Evolutionary conservation across 2,888 invertebrate species (phyloP).

Genomic region (Brassicogethes aeneus): DNA sequence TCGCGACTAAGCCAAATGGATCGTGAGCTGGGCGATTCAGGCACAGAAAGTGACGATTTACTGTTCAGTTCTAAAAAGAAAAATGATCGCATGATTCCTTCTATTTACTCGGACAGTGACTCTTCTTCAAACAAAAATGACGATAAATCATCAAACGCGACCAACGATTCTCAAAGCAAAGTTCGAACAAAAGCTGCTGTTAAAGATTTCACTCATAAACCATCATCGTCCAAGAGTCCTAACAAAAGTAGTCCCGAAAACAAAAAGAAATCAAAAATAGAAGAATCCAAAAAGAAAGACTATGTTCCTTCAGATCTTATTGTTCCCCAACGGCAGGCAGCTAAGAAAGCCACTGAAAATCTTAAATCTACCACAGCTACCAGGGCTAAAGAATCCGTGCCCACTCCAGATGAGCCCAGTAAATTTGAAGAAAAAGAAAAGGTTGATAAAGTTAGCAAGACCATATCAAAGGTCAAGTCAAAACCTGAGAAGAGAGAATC

Average conservation of each 20-base stretch:
- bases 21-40: constrained; percentile 60
- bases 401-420: constrained; percentile 11
- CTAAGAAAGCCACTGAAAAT: constrained; percentile 84
- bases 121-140: constrained; percentile 51
- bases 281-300: constrained; percentile 38
- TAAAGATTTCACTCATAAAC: constrained; percentile 63
- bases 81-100: constrained; percentile 50
- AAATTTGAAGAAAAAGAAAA: constrained; percentile 17
- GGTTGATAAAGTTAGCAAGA: constrained; percentile 5
- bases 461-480: constrained; percentile 21
- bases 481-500: constrained; percentile 24
- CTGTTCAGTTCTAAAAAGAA: constrained; percentile 39
- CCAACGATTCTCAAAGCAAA: constrained; percentile 57
- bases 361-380: constrained; percentile 59
- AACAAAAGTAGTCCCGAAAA: constrained; percentile 20
- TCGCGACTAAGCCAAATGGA: constrained; percentile 65
- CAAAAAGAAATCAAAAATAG: constrained; percentile 26
- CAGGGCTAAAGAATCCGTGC: constrained; percentile 30
- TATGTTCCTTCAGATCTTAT: constrained; percentile 69
- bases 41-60: constrained; percentile 72
- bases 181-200: constrained; percentile 77
- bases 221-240: constrained; percentile 28
- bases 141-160: constrained; percentile 52
- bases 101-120: constrained; percentile 68
- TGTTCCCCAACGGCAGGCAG: constrained; percentile 83